Evolutionary conservation across 2,888 invertebrate genomes (phyloP).

Genomic region (Carcina quercana): DNA sequence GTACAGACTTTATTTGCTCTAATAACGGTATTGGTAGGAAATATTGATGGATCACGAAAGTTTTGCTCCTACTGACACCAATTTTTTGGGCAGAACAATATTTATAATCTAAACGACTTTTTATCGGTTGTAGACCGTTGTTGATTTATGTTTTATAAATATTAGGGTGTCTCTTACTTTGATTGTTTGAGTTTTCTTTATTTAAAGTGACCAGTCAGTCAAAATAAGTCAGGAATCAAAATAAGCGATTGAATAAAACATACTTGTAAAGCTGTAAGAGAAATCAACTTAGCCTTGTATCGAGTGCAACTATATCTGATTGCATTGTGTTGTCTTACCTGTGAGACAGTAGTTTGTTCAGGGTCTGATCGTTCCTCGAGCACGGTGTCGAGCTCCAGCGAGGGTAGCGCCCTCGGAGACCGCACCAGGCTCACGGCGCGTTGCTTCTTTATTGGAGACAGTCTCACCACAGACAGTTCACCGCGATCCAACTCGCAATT

Average conservation of each 20-base stretch:
- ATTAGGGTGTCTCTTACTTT: no score
- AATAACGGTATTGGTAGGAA: no score
- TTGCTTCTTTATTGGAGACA: constrained; percentile 55
- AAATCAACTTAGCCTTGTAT: background rate
- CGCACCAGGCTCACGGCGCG: constrained; percentile 62
- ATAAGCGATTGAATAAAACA: background rate
- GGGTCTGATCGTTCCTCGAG: constrained; percentile 88
- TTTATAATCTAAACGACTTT: no score
- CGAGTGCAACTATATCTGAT: constrained; percentile 6
- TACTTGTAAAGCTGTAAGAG: background rate
- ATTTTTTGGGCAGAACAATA: no score
- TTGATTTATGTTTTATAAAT: no score
- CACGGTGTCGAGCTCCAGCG: constrained; percentile 87
- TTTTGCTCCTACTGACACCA: no score
- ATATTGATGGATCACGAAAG: no score
- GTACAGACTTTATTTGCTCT: no score
- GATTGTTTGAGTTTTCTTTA: no score
- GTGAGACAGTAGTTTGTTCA: constrained; percentile 77
- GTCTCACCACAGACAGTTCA: constrained; percentile 86
- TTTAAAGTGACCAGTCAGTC: no score
- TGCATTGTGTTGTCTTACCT: constrained; percentile 48
- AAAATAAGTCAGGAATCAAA: background rate
- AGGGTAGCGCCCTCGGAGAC: constrained; percentile 83
- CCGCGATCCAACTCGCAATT: constrained; percentile 89
- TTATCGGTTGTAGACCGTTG: no score